Evolutionary conservation across 1,140 invertebrate species (phyloP).

Genomic region (Macrosteles quadrilineatus): DNA sequence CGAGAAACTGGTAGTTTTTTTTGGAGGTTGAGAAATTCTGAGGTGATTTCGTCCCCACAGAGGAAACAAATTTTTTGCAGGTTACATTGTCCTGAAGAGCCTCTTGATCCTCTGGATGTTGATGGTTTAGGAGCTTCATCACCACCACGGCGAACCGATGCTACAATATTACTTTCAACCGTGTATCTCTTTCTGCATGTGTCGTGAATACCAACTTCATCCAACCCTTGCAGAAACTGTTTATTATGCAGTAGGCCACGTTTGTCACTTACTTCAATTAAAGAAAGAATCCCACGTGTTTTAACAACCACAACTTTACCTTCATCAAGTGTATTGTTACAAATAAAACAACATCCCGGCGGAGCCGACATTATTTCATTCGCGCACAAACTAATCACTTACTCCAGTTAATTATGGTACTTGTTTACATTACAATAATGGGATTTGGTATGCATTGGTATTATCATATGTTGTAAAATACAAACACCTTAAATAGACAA

Average conservation of each 20-base stretch:
- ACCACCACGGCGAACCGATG: conserved; percentile 36
- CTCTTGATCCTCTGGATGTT: conserved; percentile 24
- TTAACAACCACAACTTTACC: no score
- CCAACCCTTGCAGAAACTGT: conserved; percentile 33
- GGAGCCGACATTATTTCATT: no score
- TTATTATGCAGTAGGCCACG: conserved; percentile 36
- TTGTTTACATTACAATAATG: no score
- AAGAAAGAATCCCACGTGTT: no score
- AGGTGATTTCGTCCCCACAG: conserved; percentile 37
- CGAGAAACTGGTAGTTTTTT: conserved; percentile 9
- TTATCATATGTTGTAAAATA: no score
- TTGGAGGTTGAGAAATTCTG: conserved; percentile 35
- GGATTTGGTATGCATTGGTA: no score
- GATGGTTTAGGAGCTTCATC: conserved; percentile 36
- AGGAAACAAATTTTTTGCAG: conserved; percentile 36
- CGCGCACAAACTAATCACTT: no score
- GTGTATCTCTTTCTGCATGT: conserved; percentile 38
- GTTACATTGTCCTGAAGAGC: conserved; percentile 25
- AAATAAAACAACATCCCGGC: no score
- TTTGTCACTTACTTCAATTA: conserved; percentile 36
- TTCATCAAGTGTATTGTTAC: no score
- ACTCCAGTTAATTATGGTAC: no score
- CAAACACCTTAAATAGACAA: no score
- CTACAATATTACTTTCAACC: conserved; percentile 35
- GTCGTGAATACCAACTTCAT: conserved; percentile 35